Evolutionary conservation across 2,888 invertebrate species (phyloP), one percentile per base, ranked within the genome.

Genomic region (Mesorhabditis belari): DNA sequence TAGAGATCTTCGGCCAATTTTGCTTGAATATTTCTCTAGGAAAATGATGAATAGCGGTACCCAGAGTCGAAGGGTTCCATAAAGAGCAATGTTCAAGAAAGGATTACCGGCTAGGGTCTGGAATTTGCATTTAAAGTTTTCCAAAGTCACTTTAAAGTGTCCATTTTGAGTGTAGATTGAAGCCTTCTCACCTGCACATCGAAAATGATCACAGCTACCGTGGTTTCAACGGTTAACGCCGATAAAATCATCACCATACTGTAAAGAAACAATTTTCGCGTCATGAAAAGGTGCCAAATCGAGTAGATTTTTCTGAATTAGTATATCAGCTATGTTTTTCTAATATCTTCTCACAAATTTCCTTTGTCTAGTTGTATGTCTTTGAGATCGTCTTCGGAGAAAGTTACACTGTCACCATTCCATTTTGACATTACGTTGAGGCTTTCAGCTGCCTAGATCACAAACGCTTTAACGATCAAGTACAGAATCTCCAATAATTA

Each of bases 121-220:
- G 5, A 60, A 28, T 3, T 26, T 6, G 21, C 3, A 6, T 26
- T 1, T 12, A 4, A 21, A 3, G 27, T 24, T 5, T 23, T 4
- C n/a, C n/a, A 17, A 12, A n/a, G n/a, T n/a, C n/a, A n/a, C n/a
- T n/a, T n/a, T n/a, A n/a, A n/a, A n/a, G n/a, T n/a, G n/a, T n/a
- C n/a, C n/a, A n/a, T n/a, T n/a, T n/a, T n/a, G n/a, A n/a, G n/a
- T n/a, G n/a, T n/a, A n/a, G n/a, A n/a, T n/a, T n/a, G n/a, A n/a
- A n/a, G n/a, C n/a, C n/a, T n/a, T n/a, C n/a, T n/a, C 27, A 68
- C 68, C 55, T 71, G 71, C 9, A 71, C 66, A 55, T 71, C 70
- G 53, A 71, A 71, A 12, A 71, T 65, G 55, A 71, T 63, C n/a
- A 71, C 69, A 5, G 54, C 69, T 21, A 67, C 65, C 26, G 66